These are phyloP conservation scores for Pristionchus maxplancki DNA, from an alignment of 2,888 invertebrate genomes.

Conservation along the genomic window DNA sequence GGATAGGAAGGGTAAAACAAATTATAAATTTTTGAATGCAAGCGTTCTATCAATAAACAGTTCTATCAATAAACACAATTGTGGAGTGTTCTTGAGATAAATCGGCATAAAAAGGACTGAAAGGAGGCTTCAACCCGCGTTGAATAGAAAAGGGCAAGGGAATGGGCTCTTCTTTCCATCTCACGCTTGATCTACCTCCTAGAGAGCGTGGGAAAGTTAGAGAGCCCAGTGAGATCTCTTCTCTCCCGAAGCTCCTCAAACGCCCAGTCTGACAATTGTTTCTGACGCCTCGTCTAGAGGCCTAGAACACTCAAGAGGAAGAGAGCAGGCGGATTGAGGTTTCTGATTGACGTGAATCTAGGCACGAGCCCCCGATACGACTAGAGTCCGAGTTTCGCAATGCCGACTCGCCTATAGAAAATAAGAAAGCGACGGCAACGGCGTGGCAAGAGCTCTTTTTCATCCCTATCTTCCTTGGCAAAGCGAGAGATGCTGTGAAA, in stretches of 20 bases:
- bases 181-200: neutral
- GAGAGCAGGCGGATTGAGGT: neutral
- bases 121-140: neutral
- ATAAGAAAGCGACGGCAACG: neutral
- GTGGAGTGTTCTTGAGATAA: neutral
- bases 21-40: neutral
- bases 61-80: neutral
- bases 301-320: neutral
- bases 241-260: neutral
- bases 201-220: neutral
- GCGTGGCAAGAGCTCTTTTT: neutral
- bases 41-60: neutral
- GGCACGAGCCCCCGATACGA: neutral
- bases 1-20: neutral
- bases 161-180: neutral
- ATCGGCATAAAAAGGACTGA: neutral
- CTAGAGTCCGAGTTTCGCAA: neutral
- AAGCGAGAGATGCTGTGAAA: neutral
- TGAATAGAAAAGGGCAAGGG: neutral
- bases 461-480: neutral
- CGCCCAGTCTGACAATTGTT: neutral
- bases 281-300: constrained; percentile 6
- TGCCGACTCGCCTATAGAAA: neutral
- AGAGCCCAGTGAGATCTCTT: neutral
- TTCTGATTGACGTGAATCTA: neutral